Evolutionary conservation across 1,140 invertebrate genomes (phyloP).

Genomic region (Pinna nobilis): DNA sequence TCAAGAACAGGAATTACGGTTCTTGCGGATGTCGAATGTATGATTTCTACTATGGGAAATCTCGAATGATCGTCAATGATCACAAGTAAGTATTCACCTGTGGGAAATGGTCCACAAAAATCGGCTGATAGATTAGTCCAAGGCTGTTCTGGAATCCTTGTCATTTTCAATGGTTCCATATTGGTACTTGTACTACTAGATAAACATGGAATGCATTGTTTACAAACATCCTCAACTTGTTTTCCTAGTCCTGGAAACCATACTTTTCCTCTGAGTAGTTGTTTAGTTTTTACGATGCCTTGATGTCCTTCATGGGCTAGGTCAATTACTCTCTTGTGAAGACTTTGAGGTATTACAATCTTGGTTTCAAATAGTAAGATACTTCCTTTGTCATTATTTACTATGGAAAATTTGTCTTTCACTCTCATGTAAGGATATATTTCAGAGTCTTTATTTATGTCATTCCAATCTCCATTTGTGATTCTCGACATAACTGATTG

Average conservation of each 20-base stretch:
- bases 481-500: background rate
- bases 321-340: slow-evolving; percentile 29
- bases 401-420: slow-evolving; percentile 5
- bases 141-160: slow-evolving; percentile 8
- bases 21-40: slow-evolving; percentile 7
- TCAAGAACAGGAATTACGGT: slow-evolving; percentile 18
- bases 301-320: slow-evolving; percentile 57
- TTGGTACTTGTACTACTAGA: slow-evolving; percentile 24
- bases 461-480: background rate
- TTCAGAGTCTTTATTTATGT: background rate
- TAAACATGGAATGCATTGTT: slow-evolving; percentile 58
- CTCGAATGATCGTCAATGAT: slow-evolving; percentile 46
- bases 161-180: slow-evolving; percentile 52
- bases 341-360: slow-evolving; percentile 32
- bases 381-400: background rate
- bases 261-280: slow-evolving; percentile 61
- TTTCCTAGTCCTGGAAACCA: slow-evolving; percentile 67
- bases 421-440: background rate
- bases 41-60: slow-evolving; percentile 20
- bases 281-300: slow-evolving; percentile 60
- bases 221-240: slow-evolving; percentile 53
- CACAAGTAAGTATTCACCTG: slow-evolving; percentile 47
- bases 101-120: slow-evolving; percentile 56
- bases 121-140: slow-evolving; percentile 54
- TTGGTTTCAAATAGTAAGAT: slow-evolving; percentile 10